phyloP scores from a whole-genome alignment of 2,113 vertebrate species.

The Lates calcarifer region DNA sequence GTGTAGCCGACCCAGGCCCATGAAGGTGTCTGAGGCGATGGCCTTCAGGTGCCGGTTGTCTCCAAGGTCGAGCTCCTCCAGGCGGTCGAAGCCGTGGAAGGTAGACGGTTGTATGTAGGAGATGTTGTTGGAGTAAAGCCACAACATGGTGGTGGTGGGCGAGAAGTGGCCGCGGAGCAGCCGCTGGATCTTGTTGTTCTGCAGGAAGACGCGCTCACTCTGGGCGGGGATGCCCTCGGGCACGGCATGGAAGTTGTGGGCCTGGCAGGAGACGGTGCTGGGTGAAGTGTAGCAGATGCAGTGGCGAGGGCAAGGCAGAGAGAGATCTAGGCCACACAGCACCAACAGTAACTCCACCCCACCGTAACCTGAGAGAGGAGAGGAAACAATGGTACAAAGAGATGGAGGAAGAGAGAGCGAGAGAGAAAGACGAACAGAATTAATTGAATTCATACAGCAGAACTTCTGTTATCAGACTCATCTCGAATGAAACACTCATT shows the following conservation, averaged over 20 bases:
- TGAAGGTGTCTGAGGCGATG: conserved; percentile 93
- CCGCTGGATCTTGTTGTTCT: conserved; percentile 96
- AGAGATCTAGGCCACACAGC: conserved; percentile 89
- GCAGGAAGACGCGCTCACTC: conserved; percentile 96
- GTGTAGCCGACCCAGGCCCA: conserved; percentile 91
- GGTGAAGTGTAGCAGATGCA: conserved; percentile 97
- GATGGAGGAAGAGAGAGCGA: conserved; percentile 8
- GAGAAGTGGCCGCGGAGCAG: conserved; percentile 95
- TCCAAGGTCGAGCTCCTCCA: conserved; percentile 98
- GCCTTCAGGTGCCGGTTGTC: conserved; percentile 93
- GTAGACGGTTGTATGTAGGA: conserved; percentile 94
- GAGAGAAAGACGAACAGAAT: conserved; percentile 38
- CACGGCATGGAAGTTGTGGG: conserved; percentile 93
- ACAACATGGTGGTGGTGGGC: conserved; percentile 92
- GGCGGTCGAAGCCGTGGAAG: conserved; percentile 92
- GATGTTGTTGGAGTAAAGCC: conserved; percentile 99
- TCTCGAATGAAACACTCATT: conserved; percentile 69
- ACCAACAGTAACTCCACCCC: conserved; percentile 92
- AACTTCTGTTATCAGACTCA: conserved; percentile 60
- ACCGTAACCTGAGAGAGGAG: conserved; percentile 83
- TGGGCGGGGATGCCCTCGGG: conserved; percentile 94
- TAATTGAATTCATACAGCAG: conserved; percentile 67
- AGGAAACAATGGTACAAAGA: neutral
- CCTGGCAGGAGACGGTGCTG: conserved; percentile 98
- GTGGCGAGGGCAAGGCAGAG: conserved; percentile 89